Conservation (phyloP, 2,797 vertebrate genomes). For the Microctenopoma stevenorrisi region DNA sequence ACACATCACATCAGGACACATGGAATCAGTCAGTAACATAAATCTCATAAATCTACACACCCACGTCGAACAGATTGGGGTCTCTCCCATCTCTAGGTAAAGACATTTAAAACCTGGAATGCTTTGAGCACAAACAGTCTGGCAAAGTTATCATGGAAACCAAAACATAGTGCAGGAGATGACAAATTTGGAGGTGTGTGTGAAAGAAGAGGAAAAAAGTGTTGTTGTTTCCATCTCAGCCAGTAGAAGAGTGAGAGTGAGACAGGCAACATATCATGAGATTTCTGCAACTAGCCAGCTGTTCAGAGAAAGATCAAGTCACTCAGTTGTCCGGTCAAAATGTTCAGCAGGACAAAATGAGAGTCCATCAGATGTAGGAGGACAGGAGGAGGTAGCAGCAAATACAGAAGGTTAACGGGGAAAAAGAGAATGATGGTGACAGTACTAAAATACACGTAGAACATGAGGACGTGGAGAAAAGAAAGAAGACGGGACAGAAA, state of each 20-base stretch:
- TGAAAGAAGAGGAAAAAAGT: constrained; percentile 23
- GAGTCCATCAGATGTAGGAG: constrained; percentile 40
- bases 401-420: constrained; percentile 17
- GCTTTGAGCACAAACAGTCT: constrained; percentile 69
- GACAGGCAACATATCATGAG: constrained; percentile 30
- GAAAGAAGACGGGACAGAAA: constrained; percentile 36
- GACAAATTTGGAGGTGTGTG: constrained; percentile 56
- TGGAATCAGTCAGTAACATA: constrained; percentile 34
- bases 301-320: constrained; percentile 63
- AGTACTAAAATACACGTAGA: constrained; percentile 2
- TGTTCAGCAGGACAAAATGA: constrained; percentile 37
- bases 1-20: constrained; percentile 30
- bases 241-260: constrained; percentile 42
- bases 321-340: constrained; percentile 38
- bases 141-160: constrained; percentile 54
- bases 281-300: constrained; percentile 63
- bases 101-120: constrained; percentile 71
- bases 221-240: constrained; percentile 26
- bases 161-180: constrained; percentile 49
- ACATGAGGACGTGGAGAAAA: constrained; percentile 7
- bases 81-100: constrained; percentile 63
- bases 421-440: constrained; percentile 7
- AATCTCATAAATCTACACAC: constrained; percentile 43
- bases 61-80: constrained; percentile 65
- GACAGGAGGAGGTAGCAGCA: constrained; percentile 7